phyloP scores from a whole-genome alignment of 2,888 invertebrate species.

The Calliopum simillimum region DNA sequence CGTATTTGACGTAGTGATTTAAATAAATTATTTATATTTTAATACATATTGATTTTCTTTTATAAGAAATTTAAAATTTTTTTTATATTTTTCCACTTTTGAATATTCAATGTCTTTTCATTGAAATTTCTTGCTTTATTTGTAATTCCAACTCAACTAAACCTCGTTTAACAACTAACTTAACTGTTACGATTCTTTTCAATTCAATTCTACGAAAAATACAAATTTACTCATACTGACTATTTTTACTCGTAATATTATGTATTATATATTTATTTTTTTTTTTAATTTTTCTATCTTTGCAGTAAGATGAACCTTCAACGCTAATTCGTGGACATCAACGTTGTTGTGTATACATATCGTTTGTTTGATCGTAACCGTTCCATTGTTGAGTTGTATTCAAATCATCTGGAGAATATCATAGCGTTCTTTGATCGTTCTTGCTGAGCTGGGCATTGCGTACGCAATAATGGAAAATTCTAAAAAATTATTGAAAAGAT shows the following conservation, averaged over 20 bases:
- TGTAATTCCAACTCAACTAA: slow-evolving; percentile 41
- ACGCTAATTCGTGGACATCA: slow-evolving; percentile 48
- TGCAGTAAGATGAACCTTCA: slow-evolving; percentile 54
- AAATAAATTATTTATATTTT: background rate
- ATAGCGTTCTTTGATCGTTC: no score
- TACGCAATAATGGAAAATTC: background rate
- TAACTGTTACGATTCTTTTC: slow-evolving; percentile 43
- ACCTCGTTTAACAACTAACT: slow-evolving; percentile 46
- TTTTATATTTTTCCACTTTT: background rate
- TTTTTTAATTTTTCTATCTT: slow-evolving; percentile 14
- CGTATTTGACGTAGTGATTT: no score
- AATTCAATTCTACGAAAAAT: slow-evolving; percentile 40
- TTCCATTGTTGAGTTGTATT: background rate
- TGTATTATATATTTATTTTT: slow-evolving; percentile 3
- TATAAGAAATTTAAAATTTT: background rate
- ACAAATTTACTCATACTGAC: background rate
- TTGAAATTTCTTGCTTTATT: background rate
- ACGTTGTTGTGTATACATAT: background rate
- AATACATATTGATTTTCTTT: background rate
- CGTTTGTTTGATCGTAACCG: slow-evolving; percentile 11
- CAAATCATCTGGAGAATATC: slow-evolving; percentile 2
- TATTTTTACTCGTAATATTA: slow-evolving; percentile 27
- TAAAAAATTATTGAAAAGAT: no score
- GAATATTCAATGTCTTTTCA: background rate
- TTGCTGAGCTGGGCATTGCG: slow-evolving; percentile 14